These are phyloP conservation scores for Cyphomyrus discorhynchus DNA, from an alignment of 2,113 vertebrate species.

Conservation along the genomic window DNA sequence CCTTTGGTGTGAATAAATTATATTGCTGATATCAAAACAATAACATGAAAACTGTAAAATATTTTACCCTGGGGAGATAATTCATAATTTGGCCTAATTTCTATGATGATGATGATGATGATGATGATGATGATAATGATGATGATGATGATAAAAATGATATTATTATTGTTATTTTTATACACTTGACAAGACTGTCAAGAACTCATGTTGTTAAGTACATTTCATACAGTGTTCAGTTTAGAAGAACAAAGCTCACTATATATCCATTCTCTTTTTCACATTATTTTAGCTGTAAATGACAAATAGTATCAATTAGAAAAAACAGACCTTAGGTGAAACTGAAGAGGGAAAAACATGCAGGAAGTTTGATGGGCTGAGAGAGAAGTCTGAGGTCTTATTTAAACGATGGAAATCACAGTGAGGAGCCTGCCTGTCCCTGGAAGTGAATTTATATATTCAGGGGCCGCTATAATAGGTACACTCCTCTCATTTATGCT, in stretches of 20 bases:
- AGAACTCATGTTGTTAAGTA: neutral
- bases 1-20: neutral
- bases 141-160: neutral
- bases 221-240: neutral
- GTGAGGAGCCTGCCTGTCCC: neutral
- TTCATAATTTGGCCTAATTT: neutral
- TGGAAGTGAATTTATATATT: neutral
- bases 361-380: neutral
- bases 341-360: neutral
- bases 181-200: neutral
- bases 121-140: neutral
- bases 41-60: neutral
- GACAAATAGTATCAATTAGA: neutral
- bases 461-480: neutral
- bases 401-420: neutral
- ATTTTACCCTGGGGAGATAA: neutral
- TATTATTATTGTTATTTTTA: no score
- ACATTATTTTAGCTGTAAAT: neutral
- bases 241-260: neutral
- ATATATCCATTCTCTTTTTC: neutral
- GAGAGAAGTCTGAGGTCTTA: neutral
- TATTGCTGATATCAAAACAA: neutral
- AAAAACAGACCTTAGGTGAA: neutral
- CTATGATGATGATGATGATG: neutral
- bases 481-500: neutral